phyloP scores from a whole-genome alignment of 2,797 vertebrate species.

The Pseudotriccus pelzelni region DNA sequence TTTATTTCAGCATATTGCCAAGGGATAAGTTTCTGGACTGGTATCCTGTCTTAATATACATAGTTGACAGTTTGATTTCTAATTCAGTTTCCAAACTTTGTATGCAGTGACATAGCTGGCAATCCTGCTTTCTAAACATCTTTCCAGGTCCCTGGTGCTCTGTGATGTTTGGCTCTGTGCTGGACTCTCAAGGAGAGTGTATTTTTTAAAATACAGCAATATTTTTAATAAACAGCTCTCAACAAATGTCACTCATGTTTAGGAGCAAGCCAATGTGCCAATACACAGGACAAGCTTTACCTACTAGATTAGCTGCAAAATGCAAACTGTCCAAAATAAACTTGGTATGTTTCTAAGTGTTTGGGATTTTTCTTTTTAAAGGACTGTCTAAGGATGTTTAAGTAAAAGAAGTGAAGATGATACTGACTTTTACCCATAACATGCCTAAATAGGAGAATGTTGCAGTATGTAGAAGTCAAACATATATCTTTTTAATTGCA shows the following conservation, averaged over 20 bases:
- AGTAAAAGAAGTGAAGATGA: not conserved
- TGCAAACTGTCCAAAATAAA: slow-evolving; percentile 2
- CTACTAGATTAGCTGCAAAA: slow-evolving; percentile 4
- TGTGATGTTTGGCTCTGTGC: slow-evolving; percentile 28
- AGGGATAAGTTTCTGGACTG: not conserved
- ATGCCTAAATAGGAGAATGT: not conserved
- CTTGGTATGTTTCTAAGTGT: not conserved
- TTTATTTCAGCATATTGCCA: not conserved
- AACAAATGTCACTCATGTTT: not conserved
- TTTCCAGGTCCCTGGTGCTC: slow-evolving; percentile 20
- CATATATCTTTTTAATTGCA: not conserved
- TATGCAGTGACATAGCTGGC: not conserved
- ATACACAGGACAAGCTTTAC: slow-evolving; percentile 15
- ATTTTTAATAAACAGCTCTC: slow-evolving; percentile 40
- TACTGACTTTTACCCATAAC: not conserved
- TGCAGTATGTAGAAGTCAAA: not conserved
- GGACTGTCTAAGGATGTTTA: not conserved
- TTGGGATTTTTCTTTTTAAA: slow-evolving; percentile 10
- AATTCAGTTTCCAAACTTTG: slow-evolving; percentile 7
- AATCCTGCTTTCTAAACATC: slow-evolving; percentile 13
- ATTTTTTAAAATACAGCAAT: not conserved
- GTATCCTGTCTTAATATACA: not conserved
- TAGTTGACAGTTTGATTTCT: not conserved
- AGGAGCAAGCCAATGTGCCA: slow-evolving; percentile 1
- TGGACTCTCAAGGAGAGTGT: not conserved